Evolutionary conservation across 2,113 vertebrate species (phyloP).

Genomic region (Turnix velox): DNA sequence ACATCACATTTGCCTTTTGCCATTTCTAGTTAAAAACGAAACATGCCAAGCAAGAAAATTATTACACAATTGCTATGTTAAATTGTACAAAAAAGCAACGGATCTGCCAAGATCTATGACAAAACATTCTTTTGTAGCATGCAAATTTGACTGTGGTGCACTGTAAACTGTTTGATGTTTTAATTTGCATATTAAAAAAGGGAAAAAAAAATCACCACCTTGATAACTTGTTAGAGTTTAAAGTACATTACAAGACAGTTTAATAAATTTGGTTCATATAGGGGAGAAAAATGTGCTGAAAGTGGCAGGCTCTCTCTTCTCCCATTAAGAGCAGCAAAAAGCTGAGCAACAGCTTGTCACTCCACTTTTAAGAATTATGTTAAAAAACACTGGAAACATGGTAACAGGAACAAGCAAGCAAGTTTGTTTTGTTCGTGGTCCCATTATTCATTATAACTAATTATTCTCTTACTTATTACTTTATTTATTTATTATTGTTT

Average conservation of each 20-base stretch:
- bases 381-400: neutral
- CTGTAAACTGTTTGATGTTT: constrained; percentile 3
- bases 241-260: neutral
- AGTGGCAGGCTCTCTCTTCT: neutral
- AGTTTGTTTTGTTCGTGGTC: neutral
- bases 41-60: neutral
- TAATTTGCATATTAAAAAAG: neutral
- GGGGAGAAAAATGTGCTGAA: neutral
- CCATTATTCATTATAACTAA: neutral
- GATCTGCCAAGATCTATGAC: neutral
- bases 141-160: neutral
- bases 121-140: neutral
- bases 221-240: constrained; percentile 14
- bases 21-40: neutral
- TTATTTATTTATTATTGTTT: neutral
- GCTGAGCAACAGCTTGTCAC: neutral
- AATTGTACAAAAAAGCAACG: neutral
- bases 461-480: neutral
- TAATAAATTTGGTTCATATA: neutral
- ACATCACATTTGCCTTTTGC: neutral
- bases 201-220: neutral
- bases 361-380: neutral
- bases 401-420: neutral
- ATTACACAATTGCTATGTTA: neutral
- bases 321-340: neutral